These are phyloP conservation scores for Rhabdornis inornatus DNA, from an alignment of 2,113 vertebrate genomes.

Conservation along the genomic window DNA sequence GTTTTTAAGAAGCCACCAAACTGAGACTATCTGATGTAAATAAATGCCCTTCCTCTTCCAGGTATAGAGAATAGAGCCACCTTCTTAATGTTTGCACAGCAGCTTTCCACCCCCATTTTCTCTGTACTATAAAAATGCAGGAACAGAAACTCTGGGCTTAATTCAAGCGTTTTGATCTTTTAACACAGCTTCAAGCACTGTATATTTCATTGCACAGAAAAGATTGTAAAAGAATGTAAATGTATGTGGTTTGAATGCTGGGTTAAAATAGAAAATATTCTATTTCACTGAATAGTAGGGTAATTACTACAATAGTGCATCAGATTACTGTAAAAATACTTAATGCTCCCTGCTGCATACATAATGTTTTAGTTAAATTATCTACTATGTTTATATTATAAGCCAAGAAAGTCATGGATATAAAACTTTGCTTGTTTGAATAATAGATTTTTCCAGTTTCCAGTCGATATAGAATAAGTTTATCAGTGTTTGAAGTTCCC, in stretches of 20 bases:
- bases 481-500: neutral
- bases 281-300: constrained; percentile 45
- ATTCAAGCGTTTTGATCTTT: neutral
- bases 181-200: neutral
- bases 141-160: neutral
- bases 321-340: constrained; percentile 59
- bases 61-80: neutral
- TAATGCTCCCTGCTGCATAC: constrained; percentile 48
- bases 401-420: constrained; percentile 36
- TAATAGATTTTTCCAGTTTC: constrained; percentile 44
- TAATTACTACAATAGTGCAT: constrained; percentile 57
- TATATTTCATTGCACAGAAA: neutral
- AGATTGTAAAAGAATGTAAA: constrained; percentile 47
- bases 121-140: neutral
- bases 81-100: neutral
- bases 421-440: constrained; percentile 43
- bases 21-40: neutral
- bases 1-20: neutral
- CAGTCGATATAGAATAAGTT: neutral
- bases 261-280: constrained; percentile 63
- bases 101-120: neutral
- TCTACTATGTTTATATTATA: constrained; percentile 45
- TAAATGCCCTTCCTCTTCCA: neutral
- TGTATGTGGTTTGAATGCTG: constrained; percentile 50
- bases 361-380: constrained; percentile 64